Evolutionary conservation across 2,797 vertebrate genomes (phyloP), one percentile per base, ranked within the genome.

Genomic region (Todus mexicanus): DNA sequence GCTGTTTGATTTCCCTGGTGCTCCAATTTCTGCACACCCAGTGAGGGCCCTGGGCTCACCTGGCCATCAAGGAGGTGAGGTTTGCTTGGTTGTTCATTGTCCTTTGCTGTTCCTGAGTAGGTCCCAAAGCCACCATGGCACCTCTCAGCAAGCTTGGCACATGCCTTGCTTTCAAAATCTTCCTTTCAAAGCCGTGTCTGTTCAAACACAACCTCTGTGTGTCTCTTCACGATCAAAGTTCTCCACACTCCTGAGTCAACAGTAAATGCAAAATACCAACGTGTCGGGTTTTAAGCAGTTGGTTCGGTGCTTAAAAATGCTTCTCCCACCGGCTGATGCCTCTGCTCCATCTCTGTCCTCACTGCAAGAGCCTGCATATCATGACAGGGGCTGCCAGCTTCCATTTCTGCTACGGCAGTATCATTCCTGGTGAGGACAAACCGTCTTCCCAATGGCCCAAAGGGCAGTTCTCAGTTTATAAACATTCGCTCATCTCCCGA

Each of bases 371-470:
- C 11, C 8, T 5, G 3, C 23, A 22, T 2, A 17, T n/a, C 56
- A 9, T 10, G 37, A 16, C 7, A n/a, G 14, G 22, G 12, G 5
- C 31, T 89, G 25, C 43, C 68, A 54, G 45, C 29, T 74, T 65
- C 25, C 65, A 5, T 56, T 83, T 47, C 33, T 64, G 37, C 50
- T 23, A 3, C 6, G 18, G 45, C 45, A 23, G 27, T n/a, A 4
- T 6, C 69, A 37, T 70, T 80, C 19, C 59, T 33, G 5, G 12
- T 43, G 47, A 26, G 37, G 25, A 37, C 11, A 33, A 66, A 79
- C 53, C 0, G 1, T 35, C 50, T 59, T 60, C 45, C n/a, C 17
- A 6, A 1, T 0, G 1, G n/a, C 21, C 45, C 25, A 21, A 83
- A 87, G 72, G 65, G 33, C 70, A 45, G 43, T 61, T 85, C 54